Conservation (phyloP, 2,888 invertebrate genomes). For the Macrophya annulata region DNA sequence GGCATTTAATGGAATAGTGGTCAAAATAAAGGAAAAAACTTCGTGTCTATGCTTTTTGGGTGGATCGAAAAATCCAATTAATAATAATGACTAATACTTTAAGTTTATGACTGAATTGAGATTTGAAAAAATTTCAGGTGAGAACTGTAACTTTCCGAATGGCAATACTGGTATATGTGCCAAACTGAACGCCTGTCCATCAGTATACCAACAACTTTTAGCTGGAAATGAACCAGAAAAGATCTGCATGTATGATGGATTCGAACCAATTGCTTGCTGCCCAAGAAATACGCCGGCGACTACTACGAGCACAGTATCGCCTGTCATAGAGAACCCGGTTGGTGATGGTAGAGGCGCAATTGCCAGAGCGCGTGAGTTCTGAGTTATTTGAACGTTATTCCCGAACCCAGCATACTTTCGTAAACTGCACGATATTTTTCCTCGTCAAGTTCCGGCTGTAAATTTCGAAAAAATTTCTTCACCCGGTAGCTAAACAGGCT, state of each 20-base stretch:
- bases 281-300: not conserved
- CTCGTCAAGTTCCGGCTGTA: not conserved
- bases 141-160: not conserved
- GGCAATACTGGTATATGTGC: constrained; percentile 3
- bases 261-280: constrained; percentile 11
- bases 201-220: not conserved
- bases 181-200: not conserved
- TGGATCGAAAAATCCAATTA: not conserved
- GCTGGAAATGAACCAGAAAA: not conserved
- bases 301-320: not conserved
- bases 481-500: not conserved
- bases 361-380: constrained; percentile 29
- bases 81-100: constrained; percentile 58
- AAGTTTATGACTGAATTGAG: constrained; percentile 8
- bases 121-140: constrained; percentile 12
- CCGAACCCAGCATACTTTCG: not conserved
- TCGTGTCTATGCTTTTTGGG: not conserved
- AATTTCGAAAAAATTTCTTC: not conserved
- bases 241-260: not conserved
- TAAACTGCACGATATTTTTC: not conserved
- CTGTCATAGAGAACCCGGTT: not conserved
- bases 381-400: not conserved
- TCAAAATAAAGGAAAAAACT: not conserved
- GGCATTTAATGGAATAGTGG: not conserved
- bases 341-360: constrained; percentile 43